Evolutionary conservation across 2,888 invertebrate species (phyloP).

Genomic region (Callyntrura guangdongensis): DNA sequence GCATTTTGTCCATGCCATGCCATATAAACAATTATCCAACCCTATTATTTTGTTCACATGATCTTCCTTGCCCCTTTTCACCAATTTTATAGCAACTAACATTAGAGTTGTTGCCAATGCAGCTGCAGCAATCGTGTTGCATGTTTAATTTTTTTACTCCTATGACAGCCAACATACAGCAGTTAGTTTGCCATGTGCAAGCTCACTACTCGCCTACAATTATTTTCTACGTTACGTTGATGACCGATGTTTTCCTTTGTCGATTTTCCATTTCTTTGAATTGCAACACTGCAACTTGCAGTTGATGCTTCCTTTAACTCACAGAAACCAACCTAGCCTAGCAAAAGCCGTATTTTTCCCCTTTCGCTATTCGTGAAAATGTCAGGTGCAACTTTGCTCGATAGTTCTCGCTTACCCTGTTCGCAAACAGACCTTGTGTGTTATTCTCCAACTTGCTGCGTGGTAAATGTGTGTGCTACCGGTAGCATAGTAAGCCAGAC

Average conservation of each 20-base stretch:
- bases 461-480: neutral
- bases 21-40: neutral
- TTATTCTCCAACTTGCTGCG: too few species aligned
- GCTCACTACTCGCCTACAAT: too few species aligned
- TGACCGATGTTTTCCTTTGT: too few species aligned
- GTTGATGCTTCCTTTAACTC: neutral
- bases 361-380: slow-evolving; percentile 28
- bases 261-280: neutral
- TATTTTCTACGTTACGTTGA: too few species aligned
- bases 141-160: too few species aligned
- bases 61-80: neutral
- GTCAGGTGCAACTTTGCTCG: slow-evolving; percentile 39
- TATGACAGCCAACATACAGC: too few species aligned
- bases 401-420: too few species aligned
- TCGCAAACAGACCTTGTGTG: neutral
- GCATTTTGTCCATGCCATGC: neutral
- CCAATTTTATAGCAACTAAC: neutral
- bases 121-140: neutral
- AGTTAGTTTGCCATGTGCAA: too few species aligned
- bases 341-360: neutral
- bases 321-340: neutral
- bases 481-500: neutral
- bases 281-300: slow-evolving; percentile 3
- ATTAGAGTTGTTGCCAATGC: neutral
- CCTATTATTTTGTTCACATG: slow-evolving; percentile 4